A percentile compares a stretch with the other conserved stretches of the same genome.
Evolutionary conservation across 2,797 vertebrate species (phyloP).

Genomic region (Pristis pectinata): DNA sequence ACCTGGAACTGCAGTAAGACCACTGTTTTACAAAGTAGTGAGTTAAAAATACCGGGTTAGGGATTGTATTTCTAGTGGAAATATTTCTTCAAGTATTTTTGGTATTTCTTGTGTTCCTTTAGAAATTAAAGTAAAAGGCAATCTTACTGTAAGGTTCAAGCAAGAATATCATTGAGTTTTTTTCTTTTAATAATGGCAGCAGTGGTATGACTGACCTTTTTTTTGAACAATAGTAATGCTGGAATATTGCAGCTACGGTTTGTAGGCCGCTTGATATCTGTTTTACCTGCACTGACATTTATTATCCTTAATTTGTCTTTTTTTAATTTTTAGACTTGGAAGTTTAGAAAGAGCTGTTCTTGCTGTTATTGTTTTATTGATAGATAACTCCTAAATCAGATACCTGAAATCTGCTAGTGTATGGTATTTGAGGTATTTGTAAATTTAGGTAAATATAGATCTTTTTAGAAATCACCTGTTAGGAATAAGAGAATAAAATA

Average conservation of each 20-base stretch:
- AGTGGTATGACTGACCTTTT: not conserved
- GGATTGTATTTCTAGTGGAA: not conserved
- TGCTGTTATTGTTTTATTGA: not conserved
- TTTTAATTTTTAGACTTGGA: not conserved
- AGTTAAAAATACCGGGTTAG: not conserved
- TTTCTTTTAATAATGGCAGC: not conserved
- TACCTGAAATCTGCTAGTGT: not conserved
- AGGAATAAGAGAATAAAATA: not conserved
- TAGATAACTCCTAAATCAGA: not conserved
- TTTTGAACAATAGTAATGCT: not conserved
- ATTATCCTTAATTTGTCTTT: not conserved
- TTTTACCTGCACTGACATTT: not conserved
- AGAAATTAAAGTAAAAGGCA: not conserved
- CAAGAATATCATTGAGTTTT: not conserved
- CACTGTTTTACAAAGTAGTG: not conserved
- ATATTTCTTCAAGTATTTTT: not conserved
- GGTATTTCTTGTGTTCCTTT: not conserved
- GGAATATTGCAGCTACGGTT: not conserved
- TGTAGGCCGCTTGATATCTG: not conserved
- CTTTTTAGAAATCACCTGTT: not conserved
- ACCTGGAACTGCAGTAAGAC: no score
- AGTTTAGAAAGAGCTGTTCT: not conserved
- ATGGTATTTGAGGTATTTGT: not conserved
- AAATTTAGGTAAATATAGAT: not conserved
- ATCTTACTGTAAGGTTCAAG: not conserved